Conservation (phyloP, 2,888 invertebrate species). For the Drosophila peninsularis region DNA sequence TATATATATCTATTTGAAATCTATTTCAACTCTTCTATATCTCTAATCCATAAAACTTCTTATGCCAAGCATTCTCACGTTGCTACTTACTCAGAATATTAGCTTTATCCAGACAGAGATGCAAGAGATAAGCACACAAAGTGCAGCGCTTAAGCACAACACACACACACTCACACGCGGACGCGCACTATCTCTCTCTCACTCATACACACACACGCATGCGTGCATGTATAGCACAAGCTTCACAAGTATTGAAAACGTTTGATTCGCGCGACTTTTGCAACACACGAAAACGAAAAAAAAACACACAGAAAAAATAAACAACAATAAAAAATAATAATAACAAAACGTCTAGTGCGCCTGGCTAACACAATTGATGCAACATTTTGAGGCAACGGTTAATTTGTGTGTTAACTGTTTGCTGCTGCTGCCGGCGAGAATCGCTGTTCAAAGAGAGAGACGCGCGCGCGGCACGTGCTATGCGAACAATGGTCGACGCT, state of each 20-base stretch:
- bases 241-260: conserved; percentile 5
- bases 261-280: conserved; percentile 13
- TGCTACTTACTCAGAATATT: conserved; percentile 19
- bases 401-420: conserved; percentile 21
- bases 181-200: neutral
- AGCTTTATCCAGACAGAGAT: conserved; percentile 14
- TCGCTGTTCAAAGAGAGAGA: conserved; percentile 29
- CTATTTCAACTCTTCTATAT: neutral
- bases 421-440: conserved; percentile 18
- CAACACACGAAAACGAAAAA: conserved; percentile 12
- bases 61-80: neutral
- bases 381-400: conserved; percentile 37
- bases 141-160: neutral
- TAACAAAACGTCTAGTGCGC: conserved; percentile 4
- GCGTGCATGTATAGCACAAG: neutral
- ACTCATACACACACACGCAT: neutral
- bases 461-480: conserved; percentile 79
- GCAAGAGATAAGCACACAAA: neutral
- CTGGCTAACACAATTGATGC: conserved; percentile 29
- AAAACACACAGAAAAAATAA: conserved; percentile 2
- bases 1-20: neutral
- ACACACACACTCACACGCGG: neutral
- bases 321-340: conserved; percentile 9
- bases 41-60: neutral
- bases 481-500: conserved; percentile 83